phyloP scores from a whole-genome alignment of 2,113 vertebrate species.

The Mugil cephalus region DNA sequence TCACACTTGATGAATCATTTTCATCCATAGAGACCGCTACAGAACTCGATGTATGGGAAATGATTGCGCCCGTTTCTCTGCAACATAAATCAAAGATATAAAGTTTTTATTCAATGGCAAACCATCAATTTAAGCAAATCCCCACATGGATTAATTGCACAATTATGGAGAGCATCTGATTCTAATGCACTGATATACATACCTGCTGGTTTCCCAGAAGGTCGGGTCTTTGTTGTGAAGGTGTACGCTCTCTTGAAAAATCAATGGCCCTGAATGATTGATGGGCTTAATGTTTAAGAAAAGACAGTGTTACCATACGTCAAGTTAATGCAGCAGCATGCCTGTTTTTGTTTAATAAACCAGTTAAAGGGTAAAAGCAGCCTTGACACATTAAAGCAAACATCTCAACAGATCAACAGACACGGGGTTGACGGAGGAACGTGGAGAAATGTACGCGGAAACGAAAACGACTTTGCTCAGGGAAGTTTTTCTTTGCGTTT shows the following conservation, averaged over 20 bases:
- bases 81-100: slow-evolving; percentile 46
- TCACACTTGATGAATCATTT: slow-evolving; percentile 44
- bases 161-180: slow-evolving; percentile 14
- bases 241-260: slow-evolving; percentile 37
- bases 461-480: slow-evolving; percentile 53
- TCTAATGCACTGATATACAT: slow-evolving; percentile 15
- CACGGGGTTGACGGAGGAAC: slow-evolving; percentile 29
- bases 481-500: slow-evolving; percentile 48
- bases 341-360: slow-evolving; percentile 49
- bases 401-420: slow-evolving; percentile 33
- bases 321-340: slow-evolving; percentile 41
- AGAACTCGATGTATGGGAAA: slow-evolving; percentile 22
- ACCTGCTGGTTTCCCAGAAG: slow-evolving; percentile 30
- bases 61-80: slow-evolving; percentile 45
- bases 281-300: slow-evolving; percentile 48
- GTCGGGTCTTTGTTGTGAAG: slow-evolving; percentile 2
- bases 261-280: slow-evolving; percentile 52
- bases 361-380: background rate
- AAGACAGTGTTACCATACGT: slow-evolving; percentile 42
- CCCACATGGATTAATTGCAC: slow-evolving; percentile 16
- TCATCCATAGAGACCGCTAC: slow-evolving; percentile 6
- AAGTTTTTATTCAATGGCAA: slow-evolving; percentile 41
- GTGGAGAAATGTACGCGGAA: slow-evolving; percentile 45
- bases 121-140: slow-evolving; percentile 13
- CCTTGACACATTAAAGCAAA: slow-evolving; percentile 43